phyloP scores from a whole-genome alignment of 1,140 invertebrate genomes.

The Dreissena polymorpha region DNA sequence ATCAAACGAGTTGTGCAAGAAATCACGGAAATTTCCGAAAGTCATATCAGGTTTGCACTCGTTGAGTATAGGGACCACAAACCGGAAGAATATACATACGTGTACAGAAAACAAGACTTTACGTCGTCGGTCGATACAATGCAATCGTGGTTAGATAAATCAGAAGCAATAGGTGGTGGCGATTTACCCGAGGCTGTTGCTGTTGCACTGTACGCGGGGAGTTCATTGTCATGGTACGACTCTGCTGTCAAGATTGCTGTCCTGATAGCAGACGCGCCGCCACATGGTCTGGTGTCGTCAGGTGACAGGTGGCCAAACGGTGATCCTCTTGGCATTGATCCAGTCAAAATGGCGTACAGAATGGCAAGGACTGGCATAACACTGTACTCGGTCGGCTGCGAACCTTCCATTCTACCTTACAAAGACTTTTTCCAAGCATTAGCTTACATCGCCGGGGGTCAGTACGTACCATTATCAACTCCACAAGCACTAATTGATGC shows the following conservation, averaged over 20 bases:
- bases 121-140: slow-evolving; percentile 59
- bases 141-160: slow-evolving; percentile 63
- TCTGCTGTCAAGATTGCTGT: slow-evolving; percentile 66
- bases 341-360: slow-evolving; percentile 55
- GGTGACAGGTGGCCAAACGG: slow-evolving; percentile 50
- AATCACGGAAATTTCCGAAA: slow-evolving; percentile 63
- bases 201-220: slow-evolving; percentile 62
- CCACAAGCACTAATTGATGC: slow-evolving; percentile 57
- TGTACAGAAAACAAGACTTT: slow-evolving; percentile 63
- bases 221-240: slow-evolving; percentile 57
- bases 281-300: slow-evolving; percentile 59
- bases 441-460: slow-evolving; percentile 66
- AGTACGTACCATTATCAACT: slow-evolving; percentile 64
- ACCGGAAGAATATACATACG: slow-evolving; percentile 60
- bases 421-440: slow-evolving; percentile 69
- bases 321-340: slow-evolving; percentile 62
- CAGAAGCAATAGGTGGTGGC: slow-evolving; percentile 62
- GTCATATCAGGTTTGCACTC: slow-evolving; percentile 64
- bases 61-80: slow-evolving; percentile 69
- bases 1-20: slow-evolving; percentile 67
- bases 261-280: slow-evolving; percentile 66
- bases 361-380: slow-evolving; percentile 63
- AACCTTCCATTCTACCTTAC: slow-evolving; percentile 61
- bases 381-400: slow-evolving; percentile 65
- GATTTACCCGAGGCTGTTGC: slow-evolving; percentile 69